Evolutionary conservation across 2,888 invertebrate genomes (phyloP).

Genomic region (Pristionchus japonicus): DNA sequence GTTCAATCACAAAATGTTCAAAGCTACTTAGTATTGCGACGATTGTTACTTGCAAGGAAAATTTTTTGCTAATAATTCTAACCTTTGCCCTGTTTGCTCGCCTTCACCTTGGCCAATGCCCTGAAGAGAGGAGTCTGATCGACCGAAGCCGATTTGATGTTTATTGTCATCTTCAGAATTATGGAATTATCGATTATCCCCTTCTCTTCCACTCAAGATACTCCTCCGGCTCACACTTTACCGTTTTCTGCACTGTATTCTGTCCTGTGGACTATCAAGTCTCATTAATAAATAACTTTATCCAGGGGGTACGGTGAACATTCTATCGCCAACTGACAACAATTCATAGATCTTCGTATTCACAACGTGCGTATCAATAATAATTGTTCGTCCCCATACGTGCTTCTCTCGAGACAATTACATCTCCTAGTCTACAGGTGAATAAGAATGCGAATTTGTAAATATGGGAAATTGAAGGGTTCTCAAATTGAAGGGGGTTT

Average conservation of each 20-base stretch:
- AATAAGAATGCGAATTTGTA: not conserved
- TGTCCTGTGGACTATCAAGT: not conserved
- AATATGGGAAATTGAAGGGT: not conserved
- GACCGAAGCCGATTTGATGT: not conserved
- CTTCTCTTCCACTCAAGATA: conserved; percentile 16
- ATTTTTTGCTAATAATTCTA: not conserved
- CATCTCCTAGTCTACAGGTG: not conserved
- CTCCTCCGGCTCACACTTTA: not conserved
- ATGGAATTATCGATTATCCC: too few species aligned
- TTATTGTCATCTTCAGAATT: not conserved
- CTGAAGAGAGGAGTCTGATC: conserved; percentile 62
- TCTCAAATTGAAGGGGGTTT: not conserved
- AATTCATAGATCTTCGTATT: conserved; percentile 8
- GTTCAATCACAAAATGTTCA: too few species aligned
- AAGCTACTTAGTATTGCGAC: too few species aligned
- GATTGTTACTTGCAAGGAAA: too few species aligned
- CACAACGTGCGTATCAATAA: not conserved
- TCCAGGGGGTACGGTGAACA: conserved; percentile 7
- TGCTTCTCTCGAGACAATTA: not conserved
- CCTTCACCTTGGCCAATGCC: conserved; percentile 57
- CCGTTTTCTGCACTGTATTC: not conserved
- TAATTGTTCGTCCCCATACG: not conserved
- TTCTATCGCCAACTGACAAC: not conserved
- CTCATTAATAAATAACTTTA: conserved; percentile 2
- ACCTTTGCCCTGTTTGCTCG: conserved; percentile 43